Conservation (phyloP, 2,888 invertebrate genomes). For the Chrysodeixis includens region DNA sequence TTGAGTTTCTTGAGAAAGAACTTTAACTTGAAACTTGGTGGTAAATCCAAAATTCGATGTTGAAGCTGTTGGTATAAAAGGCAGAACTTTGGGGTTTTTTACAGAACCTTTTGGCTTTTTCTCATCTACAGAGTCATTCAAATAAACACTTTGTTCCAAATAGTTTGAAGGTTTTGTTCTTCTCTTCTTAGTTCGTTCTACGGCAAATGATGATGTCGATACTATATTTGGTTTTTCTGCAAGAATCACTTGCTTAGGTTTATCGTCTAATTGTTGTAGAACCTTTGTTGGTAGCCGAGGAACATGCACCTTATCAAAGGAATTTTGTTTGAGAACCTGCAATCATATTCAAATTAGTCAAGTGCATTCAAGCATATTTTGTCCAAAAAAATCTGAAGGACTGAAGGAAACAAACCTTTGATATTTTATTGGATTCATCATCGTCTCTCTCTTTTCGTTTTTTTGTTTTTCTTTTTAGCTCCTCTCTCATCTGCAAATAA, state of each 20-base stretch:
- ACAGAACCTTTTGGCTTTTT: constrained; percentile 64
- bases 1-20: constrained; percentile 73
- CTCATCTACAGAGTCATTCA: constrained; percentile 68
- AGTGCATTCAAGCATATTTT: neutral
- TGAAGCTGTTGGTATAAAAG: constrained; percentile 78
- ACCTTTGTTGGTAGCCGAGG: constrained; percentile 75
- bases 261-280: constrained; percentile 74
- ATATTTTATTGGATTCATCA: constrained; percentile 60
- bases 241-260: constrained; percentile 59
- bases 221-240: constrained; percentile 64
- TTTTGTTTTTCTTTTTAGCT: constrained; percentile 62
- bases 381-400: neutral
- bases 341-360: constrained; percentile 17
- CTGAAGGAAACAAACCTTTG: constrained; percentile 65
- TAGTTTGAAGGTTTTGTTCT: constrained; percentile 81
- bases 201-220: constrained; percentile 78
- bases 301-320: constrained; percentile 71
- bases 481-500: constrained; percentile 24
- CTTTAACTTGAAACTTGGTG: constrained; percentile 79
- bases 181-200: constrained; percentile 71
- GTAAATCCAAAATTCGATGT: constrained; percentile 81
- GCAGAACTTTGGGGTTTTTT: constrained; percentile 78
- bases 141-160: constrained; percentile 82
- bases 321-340: constrained; percentile 74
- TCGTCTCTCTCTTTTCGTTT: constrained; percentile 79